Evolutionary conservation across 2,113 vertebrate species (phyloP), one percentile per base, ranked within the genome.

Genomic region (Pantherophis guttatus): DNA sequence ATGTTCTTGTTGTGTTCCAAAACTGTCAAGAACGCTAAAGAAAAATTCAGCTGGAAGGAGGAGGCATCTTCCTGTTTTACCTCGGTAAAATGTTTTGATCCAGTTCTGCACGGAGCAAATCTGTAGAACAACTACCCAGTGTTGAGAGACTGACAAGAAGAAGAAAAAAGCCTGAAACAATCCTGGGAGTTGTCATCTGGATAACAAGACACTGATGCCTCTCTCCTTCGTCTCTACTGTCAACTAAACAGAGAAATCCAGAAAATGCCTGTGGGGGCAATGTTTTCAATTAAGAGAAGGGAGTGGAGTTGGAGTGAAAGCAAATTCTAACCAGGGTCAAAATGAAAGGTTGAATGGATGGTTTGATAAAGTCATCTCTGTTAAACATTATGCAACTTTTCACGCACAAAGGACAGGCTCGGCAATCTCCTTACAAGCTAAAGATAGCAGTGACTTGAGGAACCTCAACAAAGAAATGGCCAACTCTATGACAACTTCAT

Each of bases 361-460:
- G 48, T 58, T 92, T 10, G 29, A 52, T 5, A 39, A 3, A 23
- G 29, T 87, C 29, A 13, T 23, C 12, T 70, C 58, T 9, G n/a
- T 50, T 87, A 65, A 87, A 52, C 2, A 52, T 33, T 29, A 3
- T 3, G 17, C 12, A 93, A 94, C 91, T 96, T 95, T 94, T 48
- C 94, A 93, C 5, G 8, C 10, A 86, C 88, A 93, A 95, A 97
- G 90, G 91, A 90, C 88, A 70, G 92, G 70, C 19, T 92, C 93
- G 75, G 53, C 11, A 96, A 94, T 89, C 94, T 96, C 94, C 93
- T 95, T 92, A 96, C 86, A 91, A 1, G 52, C 94, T 97, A 96
- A 93, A 93, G 65, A 93, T 48, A 48, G 44, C 44, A 48, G 44
- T 48, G 44, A 44, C 39, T 44, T 44, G 39, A 44, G 39, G 39